These are phyloP conservation scores for Thalassoma bifasciatum DNA, from an alignment of 2,113 vertebrate species.

Conservation along the genomic window DNA sequence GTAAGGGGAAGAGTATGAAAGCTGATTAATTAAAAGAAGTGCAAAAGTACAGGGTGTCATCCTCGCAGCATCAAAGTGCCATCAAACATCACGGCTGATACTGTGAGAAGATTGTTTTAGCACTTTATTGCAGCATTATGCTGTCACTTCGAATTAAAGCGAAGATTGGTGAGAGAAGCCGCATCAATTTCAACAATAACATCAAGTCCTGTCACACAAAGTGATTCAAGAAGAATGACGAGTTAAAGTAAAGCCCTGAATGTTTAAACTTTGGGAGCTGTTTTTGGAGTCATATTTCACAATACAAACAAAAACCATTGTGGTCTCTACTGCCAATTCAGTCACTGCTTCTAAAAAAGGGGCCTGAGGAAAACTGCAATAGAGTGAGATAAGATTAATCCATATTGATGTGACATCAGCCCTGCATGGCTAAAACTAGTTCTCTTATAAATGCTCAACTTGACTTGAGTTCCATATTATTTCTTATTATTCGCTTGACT, in stretches of 20 bases:
- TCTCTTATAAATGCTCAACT: conserved; percentile 9
- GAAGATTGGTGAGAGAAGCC: conserved; percentile 12
- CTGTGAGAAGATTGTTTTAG: conserved; percentile 21
- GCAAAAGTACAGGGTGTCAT: conserved; percentile 31
- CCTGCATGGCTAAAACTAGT: not conserved
- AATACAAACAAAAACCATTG: no score
- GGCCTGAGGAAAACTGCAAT: not conserved
- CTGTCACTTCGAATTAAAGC: conserved; percentile 38
- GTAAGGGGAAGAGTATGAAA: conserved; percentile 1
- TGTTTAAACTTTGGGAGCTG: not conserved
- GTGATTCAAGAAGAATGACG: not conserved
- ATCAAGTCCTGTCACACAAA: not conserved
- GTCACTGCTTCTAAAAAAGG: not conserved
- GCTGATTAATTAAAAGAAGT: conserved; percentile 38
- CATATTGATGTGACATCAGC: conserved; percentile 6
- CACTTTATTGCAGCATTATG: conserved; percentile 41
- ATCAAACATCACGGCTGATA: conserved; percentile 44
- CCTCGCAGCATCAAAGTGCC: conserved; percentile 23
- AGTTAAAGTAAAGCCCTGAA: not conserved
- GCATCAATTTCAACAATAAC: conserved; percentile 16
- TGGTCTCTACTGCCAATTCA: no score
- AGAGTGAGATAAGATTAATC: conserved; percentile 5
- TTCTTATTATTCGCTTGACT: no score
- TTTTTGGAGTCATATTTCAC: not conserved
- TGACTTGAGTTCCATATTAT: no score